Conservation (phyloP, 2,113 vertebrate species). For the Nerophis lumbriciformis region DNA sequence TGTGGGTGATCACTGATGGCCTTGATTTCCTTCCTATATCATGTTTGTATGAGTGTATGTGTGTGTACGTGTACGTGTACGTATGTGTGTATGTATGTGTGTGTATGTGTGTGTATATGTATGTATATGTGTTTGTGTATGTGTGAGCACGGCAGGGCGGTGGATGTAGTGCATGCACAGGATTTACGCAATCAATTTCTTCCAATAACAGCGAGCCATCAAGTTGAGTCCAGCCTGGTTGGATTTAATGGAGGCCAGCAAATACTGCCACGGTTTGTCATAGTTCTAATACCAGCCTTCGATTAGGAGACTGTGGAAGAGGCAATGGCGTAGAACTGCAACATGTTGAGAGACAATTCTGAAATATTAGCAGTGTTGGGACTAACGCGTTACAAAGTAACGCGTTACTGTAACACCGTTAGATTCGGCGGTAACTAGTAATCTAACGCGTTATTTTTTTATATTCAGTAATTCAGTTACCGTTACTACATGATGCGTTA, state of each 20-base stretch:
- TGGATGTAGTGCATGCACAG: neutral
- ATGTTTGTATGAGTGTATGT: too few species aligned
- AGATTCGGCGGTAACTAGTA: too few species aligned
- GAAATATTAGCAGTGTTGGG: too few species aligned
- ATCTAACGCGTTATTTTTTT: too few species aligned
- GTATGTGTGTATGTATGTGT: neutral
- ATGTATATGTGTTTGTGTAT: neutral
- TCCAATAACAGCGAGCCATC: constrained; percentile 6
- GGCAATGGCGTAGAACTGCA: too few species aligned
- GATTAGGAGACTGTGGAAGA: neutral
- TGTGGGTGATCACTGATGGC: constrained; percentile 2
- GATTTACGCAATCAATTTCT: constrained; percentile 18
- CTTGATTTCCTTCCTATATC: neutral
- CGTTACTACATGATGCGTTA: too few species aligned
- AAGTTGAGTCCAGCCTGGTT: neutral
- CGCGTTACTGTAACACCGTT: too few species aligned
- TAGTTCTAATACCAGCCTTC: neutral
- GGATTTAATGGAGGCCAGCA: constrained; percentile 12
- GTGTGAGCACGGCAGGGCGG: neutral
- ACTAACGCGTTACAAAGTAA: too few species aligned
- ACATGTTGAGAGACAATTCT: too few species aligned
- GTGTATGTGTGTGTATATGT: too few species aligned
- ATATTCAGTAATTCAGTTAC: too few species aligned
- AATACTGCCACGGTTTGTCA: constrained; percentile 11
- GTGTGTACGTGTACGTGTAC: too few species aligned